A percentile compares a stretch with the other conserved stretches of the same genome.
Evolutionary conservation across 2,113 vertebrate species (phyloP).

Genomic region (Chaenogobius annularis): DNA sequence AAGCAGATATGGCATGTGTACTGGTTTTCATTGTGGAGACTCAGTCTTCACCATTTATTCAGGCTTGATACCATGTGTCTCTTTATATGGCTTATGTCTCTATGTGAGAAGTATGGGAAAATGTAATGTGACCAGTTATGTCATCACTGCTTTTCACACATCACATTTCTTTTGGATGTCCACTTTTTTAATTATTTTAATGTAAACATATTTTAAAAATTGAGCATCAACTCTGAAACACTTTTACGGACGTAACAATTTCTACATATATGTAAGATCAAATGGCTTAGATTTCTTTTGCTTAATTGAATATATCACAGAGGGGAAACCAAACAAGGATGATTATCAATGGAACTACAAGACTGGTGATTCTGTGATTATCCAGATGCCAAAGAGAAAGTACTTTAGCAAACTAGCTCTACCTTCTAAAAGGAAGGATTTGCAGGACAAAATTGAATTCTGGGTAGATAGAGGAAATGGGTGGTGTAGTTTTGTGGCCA

Average conservation of each 20-base stretch:
- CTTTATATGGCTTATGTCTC: neutral
- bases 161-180: neutral
- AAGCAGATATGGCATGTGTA: too few relatives aligned
- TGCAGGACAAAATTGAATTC: constrained; percentile 48
- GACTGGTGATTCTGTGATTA: neutral
- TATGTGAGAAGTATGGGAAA: neutral
- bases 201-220: too few relatives aligned
- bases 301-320: neutral
- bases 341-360: too few relatives aligned
- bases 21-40: too few relatives aligned
- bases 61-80: neutral
- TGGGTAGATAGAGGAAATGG: constrained; percentile 50
- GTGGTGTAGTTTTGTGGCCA: constrained; percentile 51
- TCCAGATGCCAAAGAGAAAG: too few relatives aligned
- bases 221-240: neutral
- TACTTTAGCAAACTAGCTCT: neutral
- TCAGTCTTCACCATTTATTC: neutral
- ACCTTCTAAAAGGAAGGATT: constrained; percentile 28
- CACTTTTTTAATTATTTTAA: neutral
- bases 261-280: neutral
- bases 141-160: too few relatives aligned
- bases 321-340: too few relatives aligned
- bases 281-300: neutral
- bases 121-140: neutral
- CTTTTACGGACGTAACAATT: neutral